These are phyloP conservation scores for Myotis lucifugus DNA, from an alignment of 2,113 vertebrate species.

Conservation along the genomic window DNA sequence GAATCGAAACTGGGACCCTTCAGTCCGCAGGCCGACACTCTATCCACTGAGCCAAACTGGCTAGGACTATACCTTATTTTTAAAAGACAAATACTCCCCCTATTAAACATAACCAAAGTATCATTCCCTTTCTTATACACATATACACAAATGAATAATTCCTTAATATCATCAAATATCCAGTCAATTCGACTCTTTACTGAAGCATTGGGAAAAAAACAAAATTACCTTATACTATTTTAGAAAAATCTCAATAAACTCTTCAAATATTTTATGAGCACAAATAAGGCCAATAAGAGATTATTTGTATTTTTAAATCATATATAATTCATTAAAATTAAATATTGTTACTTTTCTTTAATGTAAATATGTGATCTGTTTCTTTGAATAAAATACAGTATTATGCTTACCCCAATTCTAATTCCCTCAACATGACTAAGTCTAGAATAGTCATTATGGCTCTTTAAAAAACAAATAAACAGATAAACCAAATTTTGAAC, in stretches of 20 bases:
- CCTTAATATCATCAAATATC: slow-evolving; percentile 12
- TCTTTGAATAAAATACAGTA: background rate
- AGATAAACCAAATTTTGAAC: background rate
- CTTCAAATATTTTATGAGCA: background rate
- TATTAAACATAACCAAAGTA: background rate
- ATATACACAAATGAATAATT: background rate
- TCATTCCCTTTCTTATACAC: background rate
- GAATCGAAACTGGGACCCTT: no score
- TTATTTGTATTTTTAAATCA: background rate
- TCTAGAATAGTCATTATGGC: background rate
- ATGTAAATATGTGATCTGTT: background rate
- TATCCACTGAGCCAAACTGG: no score
- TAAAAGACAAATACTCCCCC: background rate
- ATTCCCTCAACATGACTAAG: background rate
- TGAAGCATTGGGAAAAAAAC: slow-evolving; percentile 15
- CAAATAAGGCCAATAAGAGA: background rate
- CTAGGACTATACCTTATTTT: no score
- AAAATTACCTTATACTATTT: slow-evolving; percentile 39
- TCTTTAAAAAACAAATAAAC: background rate
- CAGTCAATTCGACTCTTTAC: slow-evolving; percentile 29
- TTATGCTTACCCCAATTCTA: background rate
- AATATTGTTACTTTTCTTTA: background rate
- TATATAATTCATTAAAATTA: slow-evolving; percentile 5
- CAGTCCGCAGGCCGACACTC: no score
- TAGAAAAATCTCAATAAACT: slow-evolving; percentile 3